These are phyloP conservation scores for Saimiri boliviensis DNA, from an alignment of 2,113 vertebrate species.

Conservation along the genomic window DNA sequence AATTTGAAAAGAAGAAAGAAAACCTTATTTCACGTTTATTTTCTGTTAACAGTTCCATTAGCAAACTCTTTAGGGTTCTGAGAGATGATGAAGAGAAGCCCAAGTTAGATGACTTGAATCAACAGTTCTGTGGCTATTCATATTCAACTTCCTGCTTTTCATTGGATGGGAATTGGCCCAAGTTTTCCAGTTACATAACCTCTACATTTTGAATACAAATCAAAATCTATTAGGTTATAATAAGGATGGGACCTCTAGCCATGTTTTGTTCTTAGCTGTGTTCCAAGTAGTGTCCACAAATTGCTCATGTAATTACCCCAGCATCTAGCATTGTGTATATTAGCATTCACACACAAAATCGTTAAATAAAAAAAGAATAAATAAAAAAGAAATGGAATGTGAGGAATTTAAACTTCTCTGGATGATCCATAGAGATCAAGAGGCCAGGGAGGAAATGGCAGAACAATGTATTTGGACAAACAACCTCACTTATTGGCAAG, in stretches of 20 bases:
- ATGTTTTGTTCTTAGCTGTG: background rate
- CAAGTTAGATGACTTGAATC: conserved; percentile 50
- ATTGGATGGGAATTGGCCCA: background rate
- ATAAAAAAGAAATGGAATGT: background rate
- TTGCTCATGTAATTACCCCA: background rate
- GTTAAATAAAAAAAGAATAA: background rate
- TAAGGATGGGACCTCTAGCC: background rate
- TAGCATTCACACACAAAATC: background rate
- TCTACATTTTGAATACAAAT: background rate
- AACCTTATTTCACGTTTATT: conserved; percentile 44
- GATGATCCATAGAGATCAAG: background rate
- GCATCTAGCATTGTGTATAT: background rate
- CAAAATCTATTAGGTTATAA: background rate
- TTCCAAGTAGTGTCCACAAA: background rate
- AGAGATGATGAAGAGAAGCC: conserved; percentile 28
- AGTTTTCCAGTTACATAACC: background rate
- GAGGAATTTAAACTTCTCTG: background rate
- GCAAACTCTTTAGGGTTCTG: conserved; percentile 35
- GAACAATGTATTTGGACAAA: background rate
- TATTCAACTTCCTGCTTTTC: conserved; percentile 13
- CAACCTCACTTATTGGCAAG: background rate
- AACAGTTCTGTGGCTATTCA: background rate
- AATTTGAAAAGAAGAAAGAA: conserved; percentile 2
- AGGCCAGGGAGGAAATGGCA: background rate
- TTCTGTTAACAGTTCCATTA: conserved; percentile 46